phyloP scores from a whole-genome alignment of 2,888 invertebrate species.

The Sesia apiformis region DNA sequence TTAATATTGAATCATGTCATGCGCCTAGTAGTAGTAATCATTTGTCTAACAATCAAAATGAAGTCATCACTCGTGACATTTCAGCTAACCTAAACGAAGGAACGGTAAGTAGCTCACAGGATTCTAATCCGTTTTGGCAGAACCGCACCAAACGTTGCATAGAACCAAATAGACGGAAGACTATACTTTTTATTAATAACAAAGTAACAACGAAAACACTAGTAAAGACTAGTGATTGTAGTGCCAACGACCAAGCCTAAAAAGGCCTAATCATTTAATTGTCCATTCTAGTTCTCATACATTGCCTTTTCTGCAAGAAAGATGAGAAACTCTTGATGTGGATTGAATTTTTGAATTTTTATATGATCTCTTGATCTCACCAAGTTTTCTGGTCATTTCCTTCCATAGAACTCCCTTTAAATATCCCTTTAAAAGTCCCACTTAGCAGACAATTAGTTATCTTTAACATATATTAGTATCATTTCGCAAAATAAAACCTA shows the following conservation, averaged over 20 bases:
- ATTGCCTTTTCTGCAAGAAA: constrained; percentile 48
- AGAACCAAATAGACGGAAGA: constrained; percentile 66
- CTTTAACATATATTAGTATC: background rate
- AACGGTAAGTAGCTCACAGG: constrained; percentile 59
- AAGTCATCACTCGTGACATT: constrained; percentile 31
- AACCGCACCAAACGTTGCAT: constrained; percentile 52
- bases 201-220: constrained; percentile 48
- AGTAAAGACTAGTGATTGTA: constrained; percentile 25
- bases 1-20: background rate
- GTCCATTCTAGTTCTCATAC: constrained; percentile 49
- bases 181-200: constrained; percentile 67
- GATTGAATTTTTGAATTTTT: constrained; percentile 21
- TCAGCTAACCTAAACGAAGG: constrained; percentile 30
- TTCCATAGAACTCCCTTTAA: background rate
- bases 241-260: constrained; percentile 20
- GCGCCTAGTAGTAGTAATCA: background rate
- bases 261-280: constrained; percentile 6
- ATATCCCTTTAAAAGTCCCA: background rate
- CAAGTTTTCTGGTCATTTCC: constrained; percentile 13
- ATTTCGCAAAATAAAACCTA: background rate
- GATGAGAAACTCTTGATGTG: constrained; percentile 45
- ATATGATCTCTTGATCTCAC: constrained; percentile 57
- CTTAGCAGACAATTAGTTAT: background rate
- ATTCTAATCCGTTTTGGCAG: constrained; percentile 65
- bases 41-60: constrained; percentile 25